phyloP scores from a whole-genome alignment of 2,797 vertebrate genomes.

The Otolemur crassicaudatus region DNA sequence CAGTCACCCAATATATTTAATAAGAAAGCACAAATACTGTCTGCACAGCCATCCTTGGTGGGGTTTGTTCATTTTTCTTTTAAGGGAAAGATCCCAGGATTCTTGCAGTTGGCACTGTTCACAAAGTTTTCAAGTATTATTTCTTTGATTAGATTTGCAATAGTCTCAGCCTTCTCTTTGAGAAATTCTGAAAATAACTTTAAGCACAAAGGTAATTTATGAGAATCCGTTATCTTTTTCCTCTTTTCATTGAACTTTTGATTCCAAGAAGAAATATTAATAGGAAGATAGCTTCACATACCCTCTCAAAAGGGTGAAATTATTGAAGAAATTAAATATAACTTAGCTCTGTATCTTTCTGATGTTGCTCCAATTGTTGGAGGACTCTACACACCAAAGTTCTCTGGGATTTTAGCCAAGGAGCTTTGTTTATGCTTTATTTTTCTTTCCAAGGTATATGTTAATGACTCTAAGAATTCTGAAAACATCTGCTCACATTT shows the following conservation, averaged over 20 bases:
- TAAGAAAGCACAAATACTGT: constrained; percentile 43
- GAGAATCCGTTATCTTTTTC: not conserved
- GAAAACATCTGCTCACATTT: not conserved
- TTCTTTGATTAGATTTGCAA: not conserved
- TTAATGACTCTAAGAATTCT: not conserved
- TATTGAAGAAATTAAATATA: not conserved
- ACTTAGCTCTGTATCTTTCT: not conserved
- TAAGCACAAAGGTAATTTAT: constrained; percentile 49
- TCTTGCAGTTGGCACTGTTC: not conserved
- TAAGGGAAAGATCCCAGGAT: not conserved
- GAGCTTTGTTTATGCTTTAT: not conserved
- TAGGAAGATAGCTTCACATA: not conserved
- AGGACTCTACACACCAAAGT: not conserved
- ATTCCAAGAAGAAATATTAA: constrained; percentile 52
- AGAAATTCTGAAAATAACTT: constrained; percentile 54
- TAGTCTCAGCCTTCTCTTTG: constrained; percentile 14
- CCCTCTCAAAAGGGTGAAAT: not conserved
- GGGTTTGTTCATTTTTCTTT: constrained; percentile 29
- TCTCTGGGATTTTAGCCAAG: not conserved
- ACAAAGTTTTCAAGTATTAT: not conserved
- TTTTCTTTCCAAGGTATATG: not conserved
- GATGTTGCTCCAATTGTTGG: not conserved
- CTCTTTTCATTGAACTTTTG: constrained; percentile 40
- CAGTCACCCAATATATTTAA: constrained; percentile 52
- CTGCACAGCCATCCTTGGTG: not conserved